phyloP scores from a whole-genome alignment of 1,140 invertebrate species.

The Eufriesea mexicana region DNA sequence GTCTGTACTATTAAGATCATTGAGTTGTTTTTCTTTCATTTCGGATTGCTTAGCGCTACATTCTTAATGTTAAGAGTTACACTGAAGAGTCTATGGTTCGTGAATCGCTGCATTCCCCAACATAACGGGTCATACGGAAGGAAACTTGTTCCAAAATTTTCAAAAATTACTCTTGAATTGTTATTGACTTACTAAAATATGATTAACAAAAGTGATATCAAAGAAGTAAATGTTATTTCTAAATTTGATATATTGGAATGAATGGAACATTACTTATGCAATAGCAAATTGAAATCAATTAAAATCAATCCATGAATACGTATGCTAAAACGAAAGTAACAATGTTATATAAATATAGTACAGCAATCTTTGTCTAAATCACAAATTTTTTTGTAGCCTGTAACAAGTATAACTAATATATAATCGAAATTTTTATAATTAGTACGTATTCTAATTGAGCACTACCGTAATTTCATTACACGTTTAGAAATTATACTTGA shows the following conservation, averaged over 20 bases:
- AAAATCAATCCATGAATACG: background rate
- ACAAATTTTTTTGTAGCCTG: background rate
- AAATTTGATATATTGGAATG: no score
- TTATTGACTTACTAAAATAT: background rate
- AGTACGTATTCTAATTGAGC: slow-evolving; percentile 23
- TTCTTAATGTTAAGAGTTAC: slow-evolving; percentile 54
- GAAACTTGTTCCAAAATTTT: slow-evolving; percentile 58
- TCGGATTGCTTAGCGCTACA: slow-evolving; percentile 41
- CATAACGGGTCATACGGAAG: slow-evolving; percentile 67
- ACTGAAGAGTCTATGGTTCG: slow-evolving; percentile 54
- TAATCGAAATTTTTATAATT: slow-evolving; percentile 39
- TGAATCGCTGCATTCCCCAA: slow-evolving; percentile 69
- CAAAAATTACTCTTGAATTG: slow-evolving; percentile 31
- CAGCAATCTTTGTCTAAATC: background rate
- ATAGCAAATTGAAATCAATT: slow-evolving; percentile 38
- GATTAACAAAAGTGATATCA: background rate
- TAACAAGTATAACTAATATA: slow-evolving; percentile 7
- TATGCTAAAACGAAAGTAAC: background rate
- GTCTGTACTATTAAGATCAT: background rate
- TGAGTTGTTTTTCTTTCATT: slow-evolving; percentile 3
- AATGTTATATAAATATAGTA: slow-evolving; percentile 7
- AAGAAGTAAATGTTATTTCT: background rate
- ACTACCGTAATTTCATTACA: slow-evolving; percentile 24
- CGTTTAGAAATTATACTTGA: background rate
- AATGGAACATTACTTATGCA: background rate